Evolutionary conservation across 1,140 invertebrate genomes (phyloP), one percentile per base, ranked within the genome.

Genomic region (Zaprionus tsacasi): DNA sequence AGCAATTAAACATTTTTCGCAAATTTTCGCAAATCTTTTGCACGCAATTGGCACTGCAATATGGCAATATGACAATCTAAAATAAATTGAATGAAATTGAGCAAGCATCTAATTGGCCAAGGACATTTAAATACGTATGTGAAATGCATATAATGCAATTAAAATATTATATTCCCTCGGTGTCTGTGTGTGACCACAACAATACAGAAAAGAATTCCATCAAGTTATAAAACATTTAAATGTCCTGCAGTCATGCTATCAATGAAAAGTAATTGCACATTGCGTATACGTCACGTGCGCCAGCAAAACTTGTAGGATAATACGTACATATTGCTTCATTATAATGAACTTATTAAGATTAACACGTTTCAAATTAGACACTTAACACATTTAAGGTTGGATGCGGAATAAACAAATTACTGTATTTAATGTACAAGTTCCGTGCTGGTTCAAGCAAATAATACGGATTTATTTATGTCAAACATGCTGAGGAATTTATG

Each of bases 381-480:
- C 25, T 17, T 11, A 21, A 58, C 70, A 58, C 33, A n/a, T 36
- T 58, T 71, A 57, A 66, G 61, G 54, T 33, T 27, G 3, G 27
- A 30, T 45, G 11, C 15, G 8, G 0, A 15, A 27, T 25, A 55
- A 55, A 27, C 30, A 54, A 54, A 54, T 25, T 54, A 25, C 27
- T 15, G 21, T 43, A 79, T 87, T 88, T 79, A 82, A 88, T 86
- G 82, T 82, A 82, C 79, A 79, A 79, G 43, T 81, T 65, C 40
- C 40, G 15, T 52, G 52, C 11, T 83, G 75, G 56, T 66, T 66
- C 66, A 15, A 1, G 40, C 40, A n/a, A 3, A 15, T 6, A n/a
- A n/a, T n/a, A n/a, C n/a, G n/a, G n/a, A 6, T 89, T 83, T 78
- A 89, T 88, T 89, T 89, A 89, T 85, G 65, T 43, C 78, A 66